Percentiles rank a stretch among this genome's conserved stretches.
These are phyloP conservation scores for Delichon dasypus DNA, from an alignment of 2,797 vertebrate genomes.

Conservation along the genomic window DNA sequence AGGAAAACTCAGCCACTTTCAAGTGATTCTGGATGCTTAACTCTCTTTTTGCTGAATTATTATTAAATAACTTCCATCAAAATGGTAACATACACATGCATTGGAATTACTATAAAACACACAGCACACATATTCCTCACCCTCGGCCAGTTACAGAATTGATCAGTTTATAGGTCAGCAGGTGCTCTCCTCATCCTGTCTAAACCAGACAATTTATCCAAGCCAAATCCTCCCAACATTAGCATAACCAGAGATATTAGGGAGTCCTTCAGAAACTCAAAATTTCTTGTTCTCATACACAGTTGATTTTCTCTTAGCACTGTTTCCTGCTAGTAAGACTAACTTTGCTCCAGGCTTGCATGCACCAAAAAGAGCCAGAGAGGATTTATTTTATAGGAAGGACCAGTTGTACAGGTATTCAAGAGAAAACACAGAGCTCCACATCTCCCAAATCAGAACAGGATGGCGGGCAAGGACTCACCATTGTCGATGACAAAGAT, in stretches of 20 bases:
- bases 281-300: not conserved
- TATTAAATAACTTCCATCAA: not conserved
- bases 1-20: not conserved
- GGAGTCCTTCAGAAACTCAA: not conserved
- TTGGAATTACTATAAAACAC: not conserved
- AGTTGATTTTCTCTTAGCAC: not conserved
- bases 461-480: constrained; percentile 56
- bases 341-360: not conserved
- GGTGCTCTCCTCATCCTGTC: not conserved
- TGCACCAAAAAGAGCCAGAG: not conserved
- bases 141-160: not conserved
- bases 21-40: not conserved
- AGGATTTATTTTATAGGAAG: not conserved
- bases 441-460: not conserved
- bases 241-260: not conserved
- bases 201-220: not conserved
- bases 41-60: not conserved
- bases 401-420: not conserved
- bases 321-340: not conserved
- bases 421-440: not conserved
- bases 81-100: not conserved
- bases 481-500: constrained; percentile 91
- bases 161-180: not conserved
- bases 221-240: not conserved
- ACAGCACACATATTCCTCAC: not conserved